Conservation (phyloP, 2,113 vertebrate genomes). For the Aythya baeri region DNA sequence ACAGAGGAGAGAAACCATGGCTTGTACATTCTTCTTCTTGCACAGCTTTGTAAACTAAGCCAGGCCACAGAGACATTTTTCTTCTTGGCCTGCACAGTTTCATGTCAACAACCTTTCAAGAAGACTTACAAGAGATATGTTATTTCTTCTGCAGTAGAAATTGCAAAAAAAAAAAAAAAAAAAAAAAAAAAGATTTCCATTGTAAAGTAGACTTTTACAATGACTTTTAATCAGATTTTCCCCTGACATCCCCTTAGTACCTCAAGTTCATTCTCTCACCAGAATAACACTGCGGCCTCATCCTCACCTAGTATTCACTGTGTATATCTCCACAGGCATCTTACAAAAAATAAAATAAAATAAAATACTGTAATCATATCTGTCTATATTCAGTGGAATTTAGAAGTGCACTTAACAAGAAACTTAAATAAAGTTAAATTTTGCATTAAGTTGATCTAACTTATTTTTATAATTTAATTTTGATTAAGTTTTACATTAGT, state of each 20-base stretch:
- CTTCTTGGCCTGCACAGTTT: background rate
- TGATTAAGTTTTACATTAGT: background rate
- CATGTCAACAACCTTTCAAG: background rate
- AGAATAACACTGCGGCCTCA: background rate
- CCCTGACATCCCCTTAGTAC: background rate
- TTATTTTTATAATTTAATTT: too few species aligned
- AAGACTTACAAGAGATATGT: background rate
- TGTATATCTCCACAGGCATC: background rate
- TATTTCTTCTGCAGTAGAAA: background rate
- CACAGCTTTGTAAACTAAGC: background rate
- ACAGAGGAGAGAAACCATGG: background rate
- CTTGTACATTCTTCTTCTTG: background rate
- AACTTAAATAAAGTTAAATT: background rate
- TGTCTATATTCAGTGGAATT: background rate
- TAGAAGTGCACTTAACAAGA: background rate
- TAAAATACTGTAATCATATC: background rate
- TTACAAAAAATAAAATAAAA: background rate
- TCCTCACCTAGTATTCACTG: background rate
- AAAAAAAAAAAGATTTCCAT: background rate
- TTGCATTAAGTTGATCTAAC: too few species aligned
- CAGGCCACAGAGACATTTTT: background rate
- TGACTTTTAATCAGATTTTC: background rate
- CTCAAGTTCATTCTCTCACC: background rate
- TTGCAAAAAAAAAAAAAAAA: too few species aligned
- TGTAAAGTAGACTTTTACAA: background rate